Conservation (phyloP, 2,888 invertebrate genomes). For the Trichogramma dendrolimi region DNA sequence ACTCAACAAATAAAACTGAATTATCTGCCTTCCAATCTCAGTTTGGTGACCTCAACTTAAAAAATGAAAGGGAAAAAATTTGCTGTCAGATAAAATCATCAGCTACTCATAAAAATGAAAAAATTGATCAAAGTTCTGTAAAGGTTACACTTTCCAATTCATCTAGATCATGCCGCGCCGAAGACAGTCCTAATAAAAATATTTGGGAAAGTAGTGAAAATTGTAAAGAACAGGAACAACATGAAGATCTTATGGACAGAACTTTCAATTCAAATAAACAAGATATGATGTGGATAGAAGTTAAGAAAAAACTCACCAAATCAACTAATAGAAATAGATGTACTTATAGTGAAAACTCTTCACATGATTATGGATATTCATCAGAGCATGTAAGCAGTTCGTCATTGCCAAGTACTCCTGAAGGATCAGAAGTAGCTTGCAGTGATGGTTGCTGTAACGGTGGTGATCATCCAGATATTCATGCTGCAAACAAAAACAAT, state of each 20-base stretch:
- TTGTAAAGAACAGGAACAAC: constrained; percentile 33
- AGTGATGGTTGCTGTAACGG: constrained; percentile 84
- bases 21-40: constrained; percentile 33
- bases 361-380: constrained; percentile 83
- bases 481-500: constrained; percentile 38
- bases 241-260: constrained; percentile 43
- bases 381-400: constrained; percentile 78
- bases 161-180: constrained; percentile 30
- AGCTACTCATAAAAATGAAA: constrained; percentile 36
- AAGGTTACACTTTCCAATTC: constrained; percentile 25
- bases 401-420: constrained; percentile 79
- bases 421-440: constrained; percentile 86
- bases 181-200: constrained; percentile 20
- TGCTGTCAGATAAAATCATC: constrained; percentile 27
- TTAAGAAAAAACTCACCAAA: constrained; percentile 51
- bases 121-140: constrained; percentile 19
- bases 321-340: constrained; percentile 57
- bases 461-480: constrained; percentile 48
- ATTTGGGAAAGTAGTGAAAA: constrained; percentile 28
- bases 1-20: constrained; percentile 37
- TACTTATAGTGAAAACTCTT: constrained; percentile 63
- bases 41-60: constrained; percentile 30
- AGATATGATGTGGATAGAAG: constrained; percentile 46
- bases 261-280: constrained; percentile 43
- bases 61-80: constrained; percentile 29